Evolutionary conservation across 2,113 vertebrate species (phyloP).

Genomic region (Meleagris gallopavo): DNA sequence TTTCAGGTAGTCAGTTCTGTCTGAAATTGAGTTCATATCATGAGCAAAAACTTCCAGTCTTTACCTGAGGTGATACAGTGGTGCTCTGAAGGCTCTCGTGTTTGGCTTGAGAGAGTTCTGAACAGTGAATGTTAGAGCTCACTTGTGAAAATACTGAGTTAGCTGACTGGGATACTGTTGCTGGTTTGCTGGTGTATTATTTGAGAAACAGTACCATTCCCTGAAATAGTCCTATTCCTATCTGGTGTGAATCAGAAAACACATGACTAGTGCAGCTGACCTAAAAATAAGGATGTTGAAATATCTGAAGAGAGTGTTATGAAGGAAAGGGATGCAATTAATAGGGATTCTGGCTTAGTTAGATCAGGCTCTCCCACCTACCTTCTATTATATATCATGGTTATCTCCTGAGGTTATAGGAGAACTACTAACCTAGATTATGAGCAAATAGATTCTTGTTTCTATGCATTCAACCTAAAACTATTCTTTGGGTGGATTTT

Average conservation of each 20-base stretch:
- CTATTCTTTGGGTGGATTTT: background rate
- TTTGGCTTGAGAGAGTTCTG: background rate
- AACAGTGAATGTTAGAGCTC: background rate
- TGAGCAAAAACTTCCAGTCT: fast-evolving
- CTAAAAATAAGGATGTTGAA: background rate
- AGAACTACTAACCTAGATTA: background rate
- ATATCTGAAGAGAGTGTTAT: background rate
- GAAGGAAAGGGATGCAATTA: background rate
- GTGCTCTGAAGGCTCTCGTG: background rate
- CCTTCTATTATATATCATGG: fast-evolving
- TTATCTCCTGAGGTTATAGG: background rate
- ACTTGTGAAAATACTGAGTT: background rate
- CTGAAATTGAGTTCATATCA: background rate
- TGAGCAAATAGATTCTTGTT: background rate
- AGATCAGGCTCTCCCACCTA: background rate
- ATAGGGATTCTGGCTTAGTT: background rate
- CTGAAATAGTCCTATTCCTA: background rate
- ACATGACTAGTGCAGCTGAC: background rate
- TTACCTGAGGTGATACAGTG: background rate
- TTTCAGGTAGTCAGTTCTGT: fast-evolving
- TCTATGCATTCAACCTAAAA: background rate
- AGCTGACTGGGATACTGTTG: background rate
- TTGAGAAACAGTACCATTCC: background rate
- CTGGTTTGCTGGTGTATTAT: background rate
- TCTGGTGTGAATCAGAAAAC: background rate